Evolutionary conservation across 1,140 invertebrate species (phyloP).

Genomic region (Diorhabda sublineata): DNA sequence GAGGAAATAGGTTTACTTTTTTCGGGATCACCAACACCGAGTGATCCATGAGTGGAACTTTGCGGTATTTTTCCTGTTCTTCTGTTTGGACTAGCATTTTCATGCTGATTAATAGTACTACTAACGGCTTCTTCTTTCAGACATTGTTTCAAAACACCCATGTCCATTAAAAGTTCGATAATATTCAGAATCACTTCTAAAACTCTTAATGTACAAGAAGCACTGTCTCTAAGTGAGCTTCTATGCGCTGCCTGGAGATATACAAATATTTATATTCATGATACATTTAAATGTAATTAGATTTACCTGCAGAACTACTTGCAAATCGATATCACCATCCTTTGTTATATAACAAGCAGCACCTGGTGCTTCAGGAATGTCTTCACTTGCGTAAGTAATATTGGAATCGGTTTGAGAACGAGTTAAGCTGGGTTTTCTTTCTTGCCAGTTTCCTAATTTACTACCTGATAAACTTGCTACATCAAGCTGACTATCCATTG

Average conservation of each 20-base stretch:
- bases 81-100: slow-evolving; percentile 38
- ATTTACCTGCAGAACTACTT: slow-evolving; percentile 80
- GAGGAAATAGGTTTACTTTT: slow-evolving; percentile 40
- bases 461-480: slow-evolving; percentile 63
- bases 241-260: slow-evolving; percentile 73
- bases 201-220: slow-evolving; percentile 75
- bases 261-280: background rate
- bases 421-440: slow-evolving; percentile 67
- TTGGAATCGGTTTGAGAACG: slow-evolving; percentile 93
- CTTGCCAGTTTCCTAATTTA: slow-evolving; percentile 54
- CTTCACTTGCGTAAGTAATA: slow-evolving; percentile 79
- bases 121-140: slow-evolving; percentile 49
- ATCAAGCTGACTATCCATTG: slow-evolving; percentile 75
- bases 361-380: slow-evolving; percentile 80
- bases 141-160: slow-evolving; percentile 71
- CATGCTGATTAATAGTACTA: slow-evolving; percentile 40
- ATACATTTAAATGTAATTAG: background rate
- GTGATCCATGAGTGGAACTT: slow-evolving; percentile 27
- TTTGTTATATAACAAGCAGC: slow-evolving; percentile 89
- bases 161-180: slow-evolving; percentile 81
- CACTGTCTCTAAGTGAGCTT: slow-evolving; percentile 71
- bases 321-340: slow-evolving; percentile 89
- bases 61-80: slow-evolving; percentile 35
- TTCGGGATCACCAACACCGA: slow-evolving; percentile 34
- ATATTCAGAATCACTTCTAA: slow-evolving; percentile 88